Base-by-base conservation (phyloP, 2,797 vertebrate species). In the Spea hammondii region DNA sequence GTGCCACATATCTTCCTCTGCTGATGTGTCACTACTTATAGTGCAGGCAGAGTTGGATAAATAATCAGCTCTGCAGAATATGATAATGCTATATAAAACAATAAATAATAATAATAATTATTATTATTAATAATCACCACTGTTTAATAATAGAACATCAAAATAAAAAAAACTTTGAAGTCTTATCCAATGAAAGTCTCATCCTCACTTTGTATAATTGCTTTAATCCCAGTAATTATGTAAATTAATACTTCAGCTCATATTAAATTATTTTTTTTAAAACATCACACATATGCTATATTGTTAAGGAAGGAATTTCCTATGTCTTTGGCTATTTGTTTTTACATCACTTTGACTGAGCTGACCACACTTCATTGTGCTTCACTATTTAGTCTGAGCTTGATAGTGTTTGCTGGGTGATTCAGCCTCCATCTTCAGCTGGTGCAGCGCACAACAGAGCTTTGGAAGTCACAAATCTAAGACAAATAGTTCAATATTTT, bases 221-320 rank as follows among this genome's bases (percentile, higher is more conserved):
- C 79, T 71, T 66, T 81, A 81, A 81, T 81, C 79, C 69, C 62
- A 72, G 74, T 81, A 69, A 76, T 81, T 81, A 81, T 75, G 65
- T 67, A 81, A 72, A 81, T 66, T 66, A 81, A 67, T 66, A 72
- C 53, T 64, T 79, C 47, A 62, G 71, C 60, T 49, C 47, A 54
- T 50, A 55, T 11, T 3, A 79, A 79, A 79, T 79, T 60, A 79
- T 74, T 68, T 79, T 73, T 14, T 46, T 44, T 48, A 14, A 17
- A 57, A 57, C 51, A 64, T 13, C 65, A 71, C 64, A 76, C 79
- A 46, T 45, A 66, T 66, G 17, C 51, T 51, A 68, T 47, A 80
- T 70, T 71, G 76, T 70, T 80, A 76, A 57, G 53, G 17, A 17
- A 17, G 17, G 17, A 17, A 17, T 17, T 17, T 17, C 1, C 0